Evolutionary conservation across 92 coral and sea anemone genomes (phyloP).

Genomic region (Palythoa caribaeorum): DNA sequence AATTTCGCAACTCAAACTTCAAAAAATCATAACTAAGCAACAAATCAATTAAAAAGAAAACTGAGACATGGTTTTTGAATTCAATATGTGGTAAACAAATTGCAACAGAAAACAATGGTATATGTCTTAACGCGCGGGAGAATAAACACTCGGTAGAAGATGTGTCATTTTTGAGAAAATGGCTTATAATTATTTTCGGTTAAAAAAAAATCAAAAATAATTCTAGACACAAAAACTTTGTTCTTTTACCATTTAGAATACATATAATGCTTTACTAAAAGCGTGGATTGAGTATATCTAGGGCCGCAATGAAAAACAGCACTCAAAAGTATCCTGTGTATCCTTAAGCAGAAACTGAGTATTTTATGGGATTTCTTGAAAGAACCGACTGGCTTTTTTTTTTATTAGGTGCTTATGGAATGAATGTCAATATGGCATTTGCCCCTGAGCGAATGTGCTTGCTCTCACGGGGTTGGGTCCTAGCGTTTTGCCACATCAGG

Average conservation of each 20-base stretch:
- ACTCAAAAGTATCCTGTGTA: neutral
- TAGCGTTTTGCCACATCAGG: slow-evolving; percentile 98
- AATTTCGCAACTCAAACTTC: no score
- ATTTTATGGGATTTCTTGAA: no score
- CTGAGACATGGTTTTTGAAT: no score
- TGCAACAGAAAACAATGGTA: no score
- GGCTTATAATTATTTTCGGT: no score
- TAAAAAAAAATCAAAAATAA: no score
- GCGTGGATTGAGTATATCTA: neutral
- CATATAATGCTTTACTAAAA: neutral
- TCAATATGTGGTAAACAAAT: no score
- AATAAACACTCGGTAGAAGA: no score
- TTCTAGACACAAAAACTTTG: neutral
- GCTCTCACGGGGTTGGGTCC: slow-evolving; percentile 91
- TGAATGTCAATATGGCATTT: slow-evolving; percentile 94
- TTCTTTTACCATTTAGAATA: neutral
- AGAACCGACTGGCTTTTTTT: neutral
- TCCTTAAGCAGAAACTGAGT: neutral
- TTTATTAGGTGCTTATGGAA: slow-evolving; percentile 87
- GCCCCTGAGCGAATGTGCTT: slow-evolving; percentile 88
- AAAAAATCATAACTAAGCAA: no score
- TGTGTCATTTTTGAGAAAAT: no score
- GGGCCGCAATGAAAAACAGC: neutral
- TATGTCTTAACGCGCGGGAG: no score
- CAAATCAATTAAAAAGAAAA: no score